A percentile compares a stretch with the other conserved stretches of the same genome.
These are phyloP conservation scores for Aphis gossypii DNA, from an alignment of 1,140 invertebrate genomes.

Conservation along the genomic window DNA sequence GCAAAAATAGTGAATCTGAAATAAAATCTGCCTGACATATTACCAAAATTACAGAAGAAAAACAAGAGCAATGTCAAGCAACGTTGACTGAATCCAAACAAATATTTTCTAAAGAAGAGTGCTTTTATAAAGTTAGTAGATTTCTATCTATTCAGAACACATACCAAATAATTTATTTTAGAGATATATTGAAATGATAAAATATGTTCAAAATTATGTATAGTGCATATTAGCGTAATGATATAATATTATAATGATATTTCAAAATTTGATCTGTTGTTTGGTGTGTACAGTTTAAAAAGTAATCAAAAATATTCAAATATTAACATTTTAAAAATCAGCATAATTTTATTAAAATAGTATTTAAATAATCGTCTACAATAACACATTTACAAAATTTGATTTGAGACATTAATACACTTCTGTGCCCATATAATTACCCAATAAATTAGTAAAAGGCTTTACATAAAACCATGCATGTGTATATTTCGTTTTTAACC, in stretches of 20 bases:
- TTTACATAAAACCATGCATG: not conserved
- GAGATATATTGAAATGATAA: not conserved
- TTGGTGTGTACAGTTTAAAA: not conserved
- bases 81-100: not conserved
- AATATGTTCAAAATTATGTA: not conserved
- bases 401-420: not conserved
- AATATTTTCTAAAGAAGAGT: not conserved
- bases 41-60: not conserved
- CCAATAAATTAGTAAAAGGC: not conserved
- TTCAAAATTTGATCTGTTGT: not conserved
- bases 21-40: not conserved
- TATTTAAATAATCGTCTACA: not conserved
- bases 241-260: not conserved
- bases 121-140: not conserved
- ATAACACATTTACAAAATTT: not conserved
- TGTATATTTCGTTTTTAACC: not conserved
- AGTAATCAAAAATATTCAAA: not conserved
- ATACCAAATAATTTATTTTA: not conserved
- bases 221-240: no score
- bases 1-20: not conserved
- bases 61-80: not conserved
- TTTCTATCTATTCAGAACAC: not conserved
- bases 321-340: no score
- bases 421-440: not conserved
- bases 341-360: not conserved